Base-by-base conservation (phyloP, 2,888 invertebrate genomes). In the Oscheius onirici region DNA sequence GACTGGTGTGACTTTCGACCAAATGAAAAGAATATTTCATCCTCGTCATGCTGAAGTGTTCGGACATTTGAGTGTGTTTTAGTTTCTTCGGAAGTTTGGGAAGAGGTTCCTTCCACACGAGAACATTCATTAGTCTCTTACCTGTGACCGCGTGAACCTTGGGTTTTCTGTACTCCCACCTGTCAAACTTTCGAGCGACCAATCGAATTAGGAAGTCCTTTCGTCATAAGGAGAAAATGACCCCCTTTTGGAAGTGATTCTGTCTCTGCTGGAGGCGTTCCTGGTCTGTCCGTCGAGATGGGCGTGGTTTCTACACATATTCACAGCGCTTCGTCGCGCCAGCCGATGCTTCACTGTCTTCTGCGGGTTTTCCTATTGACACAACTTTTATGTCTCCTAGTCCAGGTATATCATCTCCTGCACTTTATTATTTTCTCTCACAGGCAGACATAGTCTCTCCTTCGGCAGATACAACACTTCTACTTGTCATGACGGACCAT, bases 301-400 rank as follows among this genome's bases (percentile, higher is more conserved):
- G 49, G n/a, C 20, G 49, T 10, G 34, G 34, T 8, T 34, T 34
- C 34, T n/a, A 58, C 34, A 40, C 41, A 40, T 63, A 63, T 49
- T 49, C 63, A 26, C 49, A 46, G 49, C 46, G 63, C 63, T 17
- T 20, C 49, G 63, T 60, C 43, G 60, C 60, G 43, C 28, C 63
- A 17, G 63, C 63, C 28, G 49, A 63, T 63, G 63, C 46, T 63
- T 26, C 26, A 44, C 63, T 63, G 63, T 63, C 49, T 46, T 26
- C 17, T 63, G n/a, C n/a, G 49, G 46, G 26, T 49, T 17, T 24
- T 63, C 13, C 46, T 49, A n/a, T n/a, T 63, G 13, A 17, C n/a
- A 17, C 26, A n/a, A 8, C 26, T 24, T 49, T 46, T 46, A 63
- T 63, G 63, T 63, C 63, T 63, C 63, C 63, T 63, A 63, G 49